Evolutionary conservation across 2,113 vertebrate species (phyloP), one percentile per base, ranked within the genome.

Genomic region (Melierax canorus): DNA sequence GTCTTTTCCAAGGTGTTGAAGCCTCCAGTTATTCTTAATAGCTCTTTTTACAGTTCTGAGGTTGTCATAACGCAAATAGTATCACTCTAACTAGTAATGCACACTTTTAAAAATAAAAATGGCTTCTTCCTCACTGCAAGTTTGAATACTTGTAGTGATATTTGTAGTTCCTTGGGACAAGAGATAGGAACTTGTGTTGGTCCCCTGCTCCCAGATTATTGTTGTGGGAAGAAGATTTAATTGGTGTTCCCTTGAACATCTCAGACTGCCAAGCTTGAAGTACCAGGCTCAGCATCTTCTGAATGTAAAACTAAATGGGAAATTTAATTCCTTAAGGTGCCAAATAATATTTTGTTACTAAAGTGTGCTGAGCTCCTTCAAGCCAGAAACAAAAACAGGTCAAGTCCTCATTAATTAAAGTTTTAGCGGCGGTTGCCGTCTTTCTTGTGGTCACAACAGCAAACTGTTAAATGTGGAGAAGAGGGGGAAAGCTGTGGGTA

Each of bases 331-430:
- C 48, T 73, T 58, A 41, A 41, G 45, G 66, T 91, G 56, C 53
- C n/a, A 90, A 76, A 78, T 64, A 83, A 58, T 67, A 64, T 45
- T 84, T 82, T 76, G n/a, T 58, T 79, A 17, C 36, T 84, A 23
- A 17, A 77, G 32, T 36, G 17, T 85, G 30, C 36, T 79, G 62
- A 63, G 62, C 32, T 75, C 23, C 55, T 88, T 85, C 71, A 71
- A 68, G 76, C 73, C 79, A 82, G 60, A 75, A 94, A 75, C 27
- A 82, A 69, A 96, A 97, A 36, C 76, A 90, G 92, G 94, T 96
- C 85, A 88, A 66, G 48, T 66, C 38, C 67, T 90, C 41, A 23
- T 88, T 85, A n/a, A n/a, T 87, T 94, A 96, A 85, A 91, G 83
- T 89, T 95, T 84, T 85, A 89, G 80, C 4, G 2, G 73, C 0